Percentiles rank a stretch among this genome's conserved stretches.
Conservation (phyloP, 2,888 invertebrate species). For the Itoplectis maculator region DNA sequence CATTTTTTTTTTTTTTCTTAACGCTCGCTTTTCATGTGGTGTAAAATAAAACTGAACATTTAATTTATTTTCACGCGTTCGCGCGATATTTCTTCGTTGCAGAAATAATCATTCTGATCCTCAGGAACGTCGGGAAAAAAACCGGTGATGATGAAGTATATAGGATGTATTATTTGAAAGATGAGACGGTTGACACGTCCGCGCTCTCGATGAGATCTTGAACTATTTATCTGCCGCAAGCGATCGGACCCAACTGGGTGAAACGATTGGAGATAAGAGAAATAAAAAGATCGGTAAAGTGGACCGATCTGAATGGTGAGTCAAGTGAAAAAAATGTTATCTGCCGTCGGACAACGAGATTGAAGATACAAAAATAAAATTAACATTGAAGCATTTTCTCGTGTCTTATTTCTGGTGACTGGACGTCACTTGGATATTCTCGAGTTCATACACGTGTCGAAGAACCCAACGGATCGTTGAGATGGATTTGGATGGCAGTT, state of each 20-base stretch:
- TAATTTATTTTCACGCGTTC: neutral
- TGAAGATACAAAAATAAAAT: no score
- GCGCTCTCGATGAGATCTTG: neutral
- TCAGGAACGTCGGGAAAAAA: no score
- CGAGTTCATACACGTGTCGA: constrained; percentile 35
- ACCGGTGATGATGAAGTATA: neutral
- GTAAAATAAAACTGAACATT: neutral
- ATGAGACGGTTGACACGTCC: neutral
- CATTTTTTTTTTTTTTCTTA: constrained; percentile 9
- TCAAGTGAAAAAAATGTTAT: no score
- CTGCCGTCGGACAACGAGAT: no score
- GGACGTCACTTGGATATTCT: constrained; percentile 47
- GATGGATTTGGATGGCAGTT: constrained; percentile 43
- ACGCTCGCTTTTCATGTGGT: neutral
- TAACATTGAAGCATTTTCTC: neutral
- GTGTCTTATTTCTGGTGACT: neutral
- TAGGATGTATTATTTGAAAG: neutral
- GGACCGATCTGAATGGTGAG: no score
- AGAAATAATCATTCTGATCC: neutral
- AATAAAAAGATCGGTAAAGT: no score
- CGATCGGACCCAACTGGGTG: no score
- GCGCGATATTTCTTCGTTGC: neutral
- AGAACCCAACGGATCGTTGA: constrained; percentile 33
- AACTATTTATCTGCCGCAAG: neutral
- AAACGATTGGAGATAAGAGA: no score